These are phyloP conservation scores for Globodera rostochiensis DNA, from an alignment of 1,140 invertebrate genomes.

Conservation along the genomic window DNA sequence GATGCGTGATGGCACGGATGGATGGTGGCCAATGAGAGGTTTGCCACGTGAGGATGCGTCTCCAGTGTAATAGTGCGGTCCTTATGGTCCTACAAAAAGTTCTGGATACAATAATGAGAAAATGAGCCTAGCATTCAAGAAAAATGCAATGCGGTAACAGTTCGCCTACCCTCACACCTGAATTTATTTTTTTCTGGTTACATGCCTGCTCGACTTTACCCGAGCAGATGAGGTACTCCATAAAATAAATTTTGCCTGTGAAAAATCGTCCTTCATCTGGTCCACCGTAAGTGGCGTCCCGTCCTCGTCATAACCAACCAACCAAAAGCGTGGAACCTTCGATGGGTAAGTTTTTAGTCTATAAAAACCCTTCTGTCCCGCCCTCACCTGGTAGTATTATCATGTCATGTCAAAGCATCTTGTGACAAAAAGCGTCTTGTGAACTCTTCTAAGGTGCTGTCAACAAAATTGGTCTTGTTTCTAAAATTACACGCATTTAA, in stretches of 20 bases:
- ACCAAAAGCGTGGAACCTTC: constrained; percentile 91
- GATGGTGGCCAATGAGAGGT: constrained; percentile 86
- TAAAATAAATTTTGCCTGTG: constrained; percentile 62
- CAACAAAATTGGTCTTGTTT: constrained; percentile 57
- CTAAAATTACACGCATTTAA: constrained; percentile 39
- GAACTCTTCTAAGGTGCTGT: constrained; percentile 46
- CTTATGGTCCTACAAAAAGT: constrained; percentile 84
- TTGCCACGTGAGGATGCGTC: constrained; percentile 88
- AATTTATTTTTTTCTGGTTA: too few species aligned
- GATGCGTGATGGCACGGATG: constrained; percentile 98
- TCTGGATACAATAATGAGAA: too few species aligned
- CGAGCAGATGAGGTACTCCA: neutral
- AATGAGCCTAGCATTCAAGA: too few species aligned
- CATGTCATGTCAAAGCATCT: neutral
- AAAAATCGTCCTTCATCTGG: constrained; percentile 98
- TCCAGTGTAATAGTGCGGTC: constrained; percentile 99
- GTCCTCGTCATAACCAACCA: constrained; percentile 94
- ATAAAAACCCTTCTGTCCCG: neutral
- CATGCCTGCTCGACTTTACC: too few species aligned
- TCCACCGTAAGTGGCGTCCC: constrained; percentile 85
- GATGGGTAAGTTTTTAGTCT: neutral
- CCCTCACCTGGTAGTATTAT: constrained; percentile 80
- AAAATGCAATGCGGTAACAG: too few species aligned
- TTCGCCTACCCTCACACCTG: too few species aligned
- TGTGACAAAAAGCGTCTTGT: constrained; percentile 42